Evolutionary conservation across 2,888 invertebrate genomes (phyloP).

Genomic region (Ischnura elegans): DNA sequence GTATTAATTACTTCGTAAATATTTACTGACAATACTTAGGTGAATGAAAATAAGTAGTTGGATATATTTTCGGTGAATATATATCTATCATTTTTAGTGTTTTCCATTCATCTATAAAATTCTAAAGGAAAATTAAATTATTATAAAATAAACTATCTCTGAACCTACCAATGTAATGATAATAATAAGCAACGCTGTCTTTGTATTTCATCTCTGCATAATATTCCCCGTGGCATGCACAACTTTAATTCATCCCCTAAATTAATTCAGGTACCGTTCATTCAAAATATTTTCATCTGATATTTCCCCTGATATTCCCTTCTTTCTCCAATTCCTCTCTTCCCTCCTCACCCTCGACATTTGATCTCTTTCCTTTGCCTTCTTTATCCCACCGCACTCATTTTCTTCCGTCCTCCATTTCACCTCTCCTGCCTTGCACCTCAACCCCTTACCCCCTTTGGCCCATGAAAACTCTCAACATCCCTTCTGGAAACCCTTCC

Average conservation of each 20-base stretch:
- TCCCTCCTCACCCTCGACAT: conserved; percentile 1
- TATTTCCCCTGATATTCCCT: neutral
- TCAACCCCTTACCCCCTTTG: neutral
- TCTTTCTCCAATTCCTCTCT: no score
- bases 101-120: neutral
- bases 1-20: no score
- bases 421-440: conserved; percentile 13
- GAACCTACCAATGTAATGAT: no score
- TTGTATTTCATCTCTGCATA: no score
- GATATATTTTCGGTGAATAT: neutral
- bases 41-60: no score
- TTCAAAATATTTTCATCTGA: neutral
- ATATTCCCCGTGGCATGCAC: no score
- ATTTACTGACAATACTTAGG: no score
- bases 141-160: no score
- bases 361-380: neutral
- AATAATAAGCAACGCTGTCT: no score
- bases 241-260: no score
- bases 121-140: no score
- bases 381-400: neutral
- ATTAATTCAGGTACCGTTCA: neutral
- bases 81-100: neutral
- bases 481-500: conserved; percentile 6
- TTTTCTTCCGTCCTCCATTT: neutral
- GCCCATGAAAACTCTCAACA: conserved; percentile 5